Conservation (phyloP, 2,113 vertebrate genomes). For the Suricata suricatta region DNA sequence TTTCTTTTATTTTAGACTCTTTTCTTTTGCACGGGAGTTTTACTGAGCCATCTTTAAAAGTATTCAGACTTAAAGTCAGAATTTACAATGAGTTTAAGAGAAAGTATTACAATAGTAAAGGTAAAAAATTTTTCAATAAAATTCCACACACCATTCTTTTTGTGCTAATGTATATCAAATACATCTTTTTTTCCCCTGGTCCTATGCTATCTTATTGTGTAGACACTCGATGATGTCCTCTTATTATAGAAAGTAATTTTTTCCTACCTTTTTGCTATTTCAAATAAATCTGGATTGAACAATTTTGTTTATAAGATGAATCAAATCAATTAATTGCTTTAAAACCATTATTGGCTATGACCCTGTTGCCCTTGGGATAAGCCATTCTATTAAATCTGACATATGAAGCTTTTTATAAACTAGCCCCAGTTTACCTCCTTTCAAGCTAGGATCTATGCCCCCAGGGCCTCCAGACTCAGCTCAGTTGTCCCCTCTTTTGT, state of each 20-base stretch:
- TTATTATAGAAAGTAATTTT: not conserved
- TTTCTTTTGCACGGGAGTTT: not conserved
- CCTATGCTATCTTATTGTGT: not conserved
- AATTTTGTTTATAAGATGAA: slow-evolving; percentile 26
- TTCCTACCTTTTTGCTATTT: not conserved
- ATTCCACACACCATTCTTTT: not conserved
- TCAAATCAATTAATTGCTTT: not conserved
- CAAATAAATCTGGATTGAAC: not conserved
- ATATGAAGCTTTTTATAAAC: not conserved
- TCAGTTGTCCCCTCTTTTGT: not conserved
- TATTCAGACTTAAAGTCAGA: not conserved
- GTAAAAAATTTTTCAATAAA: not conserved
- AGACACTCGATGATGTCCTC: not conserved
- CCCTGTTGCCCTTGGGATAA: not conserved
- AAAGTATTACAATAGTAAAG: not conserved
- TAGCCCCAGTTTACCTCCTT: not conserved
- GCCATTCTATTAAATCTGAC: not conserved
- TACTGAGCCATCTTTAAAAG: not conserved
- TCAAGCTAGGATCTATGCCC: not conserved
- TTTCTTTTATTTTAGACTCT: not conserved
- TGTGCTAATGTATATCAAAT: not conserved
- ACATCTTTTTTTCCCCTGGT: not conserved
- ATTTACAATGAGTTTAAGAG: slow-evolving; percentile 1
- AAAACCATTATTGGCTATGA: not conserved
- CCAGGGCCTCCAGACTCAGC: not conserved